Percentiles rank a stretch among this genome's conserved stretches.
These are phyloP conservation scores for Yponomeuta cagnagella DNA, from an alignment of 2,888 invertebrate genomes.

Conservation along the genomic window DNA sequence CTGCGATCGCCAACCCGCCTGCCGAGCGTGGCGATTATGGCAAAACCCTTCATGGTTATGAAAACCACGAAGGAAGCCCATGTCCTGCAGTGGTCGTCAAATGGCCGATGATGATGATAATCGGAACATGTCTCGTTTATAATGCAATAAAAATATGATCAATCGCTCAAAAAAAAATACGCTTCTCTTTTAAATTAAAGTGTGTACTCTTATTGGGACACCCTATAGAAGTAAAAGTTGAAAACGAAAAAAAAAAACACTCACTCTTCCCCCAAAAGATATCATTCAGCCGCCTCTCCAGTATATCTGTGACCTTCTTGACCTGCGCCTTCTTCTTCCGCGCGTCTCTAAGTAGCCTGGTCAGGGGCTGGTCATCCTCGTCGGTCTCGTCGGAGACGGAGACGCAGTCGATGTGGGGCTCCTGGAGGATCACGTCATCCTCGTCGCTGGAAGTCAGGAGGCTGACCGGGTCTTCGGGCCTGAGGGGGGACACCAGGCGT, in stretches of 20 bases:
- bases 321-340: background rate
- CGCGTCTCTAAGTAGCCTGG: slow-evolving; percentile 30
- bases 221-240: too few species aligned
- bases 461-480: slow-evolving; percentile 49
- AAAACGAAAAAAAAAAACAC: background rate
- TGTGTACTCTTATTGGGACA: too few species aligned
- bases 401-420: slow-evolving; percentile 57
- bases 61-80: too few species aligned
- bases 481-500: slow-evolving; percentile 22
- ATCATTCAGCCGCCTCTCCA: slow-evolving; percentile 21
- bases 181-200: too few species aligned
- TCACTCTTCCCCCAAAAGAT: slow-evolving; percentile 13
- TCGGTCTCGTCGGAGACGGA: slow-evolving; percentile 59
- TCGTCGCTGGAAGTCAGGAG: slow-evolving; percentile 62
- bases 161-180: too few species aligned
- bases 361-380: slow-evolving; percentile 56
- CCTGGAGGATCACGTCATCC: slow-evolving; percentile 59
- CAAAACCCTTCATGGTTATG: too few species aligned
- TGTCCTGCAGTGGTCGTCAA: too few species aligned
- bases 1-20: too few species aligned
- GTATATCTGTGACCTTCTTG: background rate
- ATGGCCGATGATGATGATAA: too few species aligned
- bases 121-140: too few species aligned
- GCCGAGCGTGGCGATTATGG: too few species aligned
- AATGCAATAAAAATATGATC: too few species aligned